Percentiles rank a stretch among this genome's conserved stretches.
phyloP scores from a whole-genome alignment of 2,797 vertebrate species.

The Antrozous pallidus region DNA sequence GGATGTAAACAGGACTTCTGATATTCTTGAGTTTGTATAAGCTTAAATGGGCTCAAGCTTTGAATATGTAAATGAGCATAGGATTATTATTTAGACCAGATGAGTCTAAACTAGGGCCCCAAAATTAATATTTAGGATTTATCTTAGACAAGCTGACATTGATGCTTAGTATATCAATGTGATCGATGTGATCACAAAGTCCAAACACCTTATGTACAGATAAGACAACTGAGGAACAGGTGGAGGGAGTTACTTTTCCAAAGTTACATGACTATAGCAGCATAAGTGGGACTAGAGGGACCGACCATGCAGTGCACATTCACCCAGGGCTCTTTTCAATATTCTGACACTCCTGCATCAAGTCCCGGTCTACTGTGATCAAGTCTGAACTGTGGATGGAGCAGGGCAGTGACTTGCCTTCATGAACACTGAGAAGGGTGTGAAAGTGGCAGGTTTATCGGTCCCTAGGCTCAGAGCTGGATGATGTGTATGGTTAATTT shows the following conservation, averaged over 20 bases:
- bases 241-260: background rate
- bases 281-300: background rate
- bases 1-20: background rate
- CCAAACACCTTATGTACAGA: background rate
- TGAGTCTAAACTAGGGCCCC: background rate
- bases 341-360: background rate
- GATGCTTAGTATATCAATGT: background rate
- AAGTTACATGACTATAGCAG: background rate
- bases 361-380: background rate
- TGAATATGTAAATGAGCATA: background rate
- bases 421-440: fast-evolving
- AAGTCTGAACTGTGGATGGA: background rate
- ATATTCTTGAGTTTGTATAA: background rate
- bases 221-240: background rate
- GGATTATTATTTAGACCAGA: background rate
- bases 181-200: background rate
- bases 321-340: background rate
- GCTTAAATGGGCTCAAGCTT: background rate
- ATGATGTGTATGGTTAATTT: background rate
- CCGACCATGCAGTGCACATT: background rate
- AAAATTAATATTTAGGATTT: background rate
- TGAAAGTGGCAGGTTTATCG: background rate
- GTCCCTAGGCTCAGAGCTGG: background rate
- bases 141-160: background rate
- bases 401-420: background rate